Percentiles rank a stretch among this genome's conserved stretches.
These are phyloP conservation scores for Trachythela sp. DNA, from an alignment of 64 coral and sea anemone species.

Conservation along the genomic window DNA sequence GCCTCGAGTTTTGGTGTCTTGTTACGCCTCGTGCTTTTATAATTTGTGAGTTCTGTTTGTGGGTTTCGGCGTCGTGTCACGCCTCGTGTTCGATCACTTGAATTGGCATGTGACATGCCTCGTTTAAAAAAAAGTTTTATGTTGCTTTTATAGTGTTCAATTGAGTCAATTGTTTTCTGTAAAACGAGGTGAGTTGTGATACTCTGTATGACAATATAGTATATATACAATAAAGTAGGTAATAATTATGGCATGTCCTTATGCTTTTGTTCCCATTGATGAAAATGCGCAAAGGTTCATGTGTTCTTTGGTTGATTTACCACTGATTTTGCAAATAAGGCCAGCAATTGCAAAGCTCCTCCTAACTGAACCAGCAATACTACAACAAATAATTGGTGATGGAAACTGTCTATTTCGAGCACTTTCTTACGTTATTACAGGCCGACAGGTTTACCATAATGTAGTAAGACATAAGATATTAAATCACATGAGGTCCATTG, in stretches of 20 bases:
- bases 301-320: not conserved
- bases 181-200: not conserved
- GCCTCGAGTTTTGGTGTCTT: too few relatives aligned
- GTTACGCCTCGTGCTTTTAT: too few relatives aligned
- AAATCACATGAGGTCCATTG: not conserved
- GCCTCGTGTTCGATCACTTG: not conserved
- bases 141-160: not conserved
- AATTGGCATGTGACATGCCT: constrained; percentile 7
- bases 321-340: constrained; percentile 5
- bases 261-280: constrained; percentile 5
- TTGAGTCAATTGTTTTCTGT: not conserved
- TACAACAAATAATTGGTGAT: not conserved
- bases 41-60: too few relatives aligned
- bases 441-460: not conserved
- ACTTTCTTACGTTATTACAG: not conserved
- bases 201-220: not conserved
- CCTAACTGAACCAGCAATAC: not conserved
- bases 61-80: not conserved
- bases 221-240: not conserved
- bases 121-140: constrained; percentile 9
- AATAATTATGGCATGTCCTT: constrained; percentile 13
- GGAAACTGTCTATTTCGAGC: constrained; percentile 1
- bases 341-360: not conserved
- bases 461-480: constrained; percentile 12
- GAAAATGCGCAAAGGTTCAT: too few relatives aligned